Percentiles rank a stretch among this genome's conserved stretches.
Evolutionary conservation across 35 echinoderm and acorn worm genomes (phyloP).

Genomic region (Diadema setosum): DNA sequence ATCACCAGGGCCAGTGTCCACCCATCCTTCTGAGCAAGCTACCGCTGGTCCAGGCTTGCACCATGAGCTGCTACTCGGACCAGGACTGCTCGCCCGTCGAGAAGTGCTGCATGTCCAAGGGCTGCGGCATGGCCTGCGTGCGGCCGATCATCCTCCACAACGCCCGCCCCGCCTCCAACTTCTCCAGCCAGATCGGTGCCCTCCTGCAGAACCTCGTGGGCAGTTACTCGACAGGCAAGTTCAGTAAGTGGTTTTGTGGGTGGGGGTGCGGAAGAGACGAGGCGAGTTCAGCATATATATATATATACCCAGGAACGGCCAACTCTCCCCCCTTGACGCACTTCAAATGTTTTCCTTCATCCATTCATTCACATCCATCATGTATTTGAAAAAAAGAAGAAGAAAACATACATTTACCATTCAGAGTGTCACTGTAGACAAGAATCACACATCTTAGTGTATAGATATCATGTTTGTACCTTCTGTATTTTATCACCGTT

Average conservation of each 20-base stretch:
- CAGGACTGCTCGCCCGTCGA: neutral
- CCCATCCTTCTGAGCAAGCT: neutral
- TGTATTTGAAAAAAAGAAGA: no score
- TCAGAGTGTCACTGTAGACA: no score
- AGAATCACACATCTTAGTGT: no score
- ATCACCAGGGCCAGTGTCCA: neutral
- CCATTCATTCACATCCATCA: no score
- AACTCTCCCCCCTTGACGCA: no score
- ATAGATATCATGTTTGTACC: no score
- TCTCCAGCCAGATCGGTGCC: neutral
- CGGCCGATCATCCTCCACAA: neutral
- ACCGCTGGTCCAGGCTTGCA: neutral
- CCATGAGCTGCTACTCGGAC: conserved; percentile 23
- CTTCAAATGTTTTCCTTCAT: no score
- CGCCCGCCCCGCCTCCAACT: neutral
- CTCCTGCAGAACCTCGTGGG: neutral
- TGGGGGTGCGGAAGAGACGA: neutral
- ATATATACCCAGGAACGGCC: no score
- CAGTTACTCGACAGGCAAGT: neutral
- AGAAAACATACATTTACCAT: no score
- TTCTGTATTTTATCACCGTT: no score
- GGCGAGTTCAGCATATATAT: no score
- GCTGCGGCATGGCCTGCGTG: neutral
- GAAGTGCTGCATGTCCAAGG: neutral
- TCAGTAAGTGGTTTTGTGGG: conserved; percentile 7